Evolutionary conservation across 2,888 invertebrate genomes (phyloP), one percentile per base, ranked within the genome.

Genomic region (Parnassius mnemosyne): DNA sequence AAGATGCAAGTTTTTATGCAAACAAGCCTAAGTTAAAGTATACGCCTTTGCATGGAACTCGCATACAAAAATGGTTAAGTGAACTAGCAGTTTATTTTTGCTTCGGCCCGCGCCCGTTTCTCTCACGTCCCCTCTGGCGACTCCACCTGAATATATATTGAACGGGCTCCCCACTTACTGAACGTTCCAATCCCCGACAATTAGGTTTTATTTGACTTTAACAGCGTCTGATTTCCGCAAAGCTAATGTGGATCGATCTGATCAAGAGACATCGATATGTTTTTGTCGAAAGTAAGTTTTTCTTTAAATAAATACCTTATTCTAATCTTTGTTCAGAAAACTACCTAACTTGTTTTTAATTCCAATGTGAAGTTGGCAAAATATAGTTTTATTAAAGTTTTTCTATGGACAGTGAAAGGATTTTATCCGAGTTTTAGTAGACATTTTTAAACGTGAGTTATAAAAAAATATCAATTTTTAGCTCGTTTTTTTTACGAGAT

Each of bases 1-100:
- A 80, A 84, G 86, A 85, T 84, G 84, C 84, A 78, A 85, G 85
- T 89, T 90, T 89, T 89, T 89, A 86, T 86, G 86, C 87, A 87
- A 89, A 89, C 89, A 84, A 71, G 80, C 41, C 80, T 84, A 85
- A 89, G 85, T 88, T 89, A 88, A 87, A 88, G 85, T 84, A 79
- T 77, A 82, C 83, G 81, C 83, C 81, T 85, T 81, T 82, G 83
- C 84, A 84, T 81, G 83, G 78, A 81, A 83, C 82, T 82, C 82
- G 87, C 87, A 87, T 86, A 83, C 83, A 79, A 76, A 83, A 79
- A 76, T 77, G 83, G 78, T 77, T 79, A 81, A 84, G 85, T 84
- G 81, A 79, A 77, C 78, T 76, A 58, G 77, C 78, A 82, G 80
- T 81, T 84, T 77, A 80, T 77, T 63, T 59, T 63, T 63, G 53